phyloP scores from a whole-genome alignment of 1,140 invertebrate species.

The Araneus ventricosus region DNA sequence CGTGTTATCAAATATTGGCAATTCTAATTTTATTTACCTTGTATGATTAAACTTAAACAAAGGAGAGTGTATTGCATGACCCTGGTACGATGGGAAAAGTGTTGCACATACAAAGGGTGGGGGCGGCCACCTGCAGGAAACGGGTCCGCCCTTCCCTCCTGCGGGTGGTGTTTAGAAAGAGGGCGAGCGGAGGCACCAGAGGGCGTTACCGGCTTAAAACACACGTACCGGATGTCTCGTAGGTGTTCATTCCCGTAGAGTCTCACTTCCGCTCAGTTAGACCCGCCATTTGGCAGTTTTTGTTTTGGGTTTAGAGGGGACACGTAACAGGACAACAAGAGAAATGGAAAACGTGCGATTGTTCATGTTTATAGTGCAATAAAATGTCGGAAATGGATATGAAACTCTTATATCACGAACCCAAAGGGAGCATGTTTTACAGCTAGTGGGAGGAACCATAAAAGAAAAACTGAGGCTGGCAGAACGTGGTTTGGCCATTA shows the following conservation, averaged over 20 bases:
- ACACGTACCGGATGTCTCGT: conserved; percentile 32
- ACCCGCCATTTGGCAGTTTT: background rate
- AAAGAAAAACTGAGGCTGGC: too few relatives aligned
- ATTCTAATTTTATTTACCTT: background rate
- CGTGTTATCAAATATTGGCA: background rate
- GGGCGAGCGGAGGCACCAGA: background rate
- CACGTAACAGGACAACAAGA: background rate
- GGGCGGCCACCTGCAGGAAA: conserved; percentile 12
- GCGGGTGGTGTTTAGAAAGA: conserved; percentile 18
- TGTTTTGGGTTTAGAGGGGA: background rate
- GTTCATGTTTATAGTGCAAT: background rate
- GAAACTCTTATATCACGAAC: background rate
- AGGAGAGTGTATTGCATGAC: background rate
- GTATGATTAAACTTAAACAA: background rate
- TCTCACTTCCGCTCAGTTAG: background rate
- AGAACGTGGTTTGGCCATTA: too few relatives aligned
- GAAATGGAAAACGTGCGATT: background rate
- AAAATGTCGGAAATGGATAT: background rate
- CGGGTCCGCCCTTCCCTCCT: background rate
- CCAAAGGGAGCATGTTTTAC: too few relatives aligned
- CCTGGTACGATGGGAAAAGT: background rate
- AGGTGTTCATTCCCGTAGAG: conserved; percentile 8
- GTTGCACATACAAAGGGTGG: background rate
- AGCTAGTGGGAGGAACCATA: too few relatives aligned
- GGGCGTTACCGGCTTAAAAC: background rate